Base-by-base conservation (phyloP, 1,140 invertebrate species). In the Cydia amplana region DNA sequence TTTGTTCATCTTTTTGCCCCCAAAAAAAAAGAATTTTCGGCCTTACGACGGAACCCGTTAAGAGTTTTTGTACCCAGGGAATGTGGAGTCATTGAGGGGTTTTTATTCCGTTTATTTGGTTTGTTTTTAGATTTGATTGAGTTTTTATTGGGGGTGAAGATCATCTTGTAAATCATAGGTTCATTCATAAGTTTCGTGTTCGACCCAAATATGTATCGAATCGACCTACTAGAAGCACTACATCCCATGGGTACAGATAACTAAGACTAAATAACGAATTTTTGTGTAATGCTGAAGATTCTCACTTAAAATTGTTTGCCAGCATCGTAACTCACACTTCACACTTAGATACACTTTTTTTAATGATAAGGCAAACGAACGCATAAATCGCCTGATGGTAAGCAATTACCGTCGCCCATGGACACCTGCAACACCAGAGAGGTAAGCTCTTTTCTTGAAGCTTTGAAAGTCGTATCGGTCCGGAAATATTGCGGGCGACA, bases 1-100 rank as follows among this genome's bases (percentile, higher is more conserved):
- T 70, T 70, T 70, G 65, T 70, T n/a, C 65, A 9, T 32, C 25
- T 70, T 70, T 70, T 70, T 43, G 65, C 25, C 28, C 65, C 65
- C 18, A 4, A 70, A 70, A 70, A 32, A 70, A 70, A 36, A 36
- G 25, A 36, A 70, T 70, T 70, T 70, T 70, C 65, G 65, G 65
- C 25, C 43, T 46, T 32, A 32, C 16, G 12, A 36, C 36, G 65
- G 65, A 70, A 14, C 65, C 65, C 65, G 65, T 70, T 70, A 70
- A 0, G 46, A 67, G 36, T 70, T 70, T 36, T 70, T 70, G 25
- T 70, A 28, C 32, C 14, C 12, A 6, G 25, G 55, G 20, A 60
- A 60, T 23, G 55, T 60, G 55, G 55, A 60, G 55, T 60, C 55
- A 23, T 60, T 60, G 18, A 60, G 49, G 49, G 43, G 55, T 60